These are phyloP conservation scores for Platyrinchus mystaceus DNA, from an alignment of 2,797 vertebrate species.

Conservation along the genomic window DNA sequence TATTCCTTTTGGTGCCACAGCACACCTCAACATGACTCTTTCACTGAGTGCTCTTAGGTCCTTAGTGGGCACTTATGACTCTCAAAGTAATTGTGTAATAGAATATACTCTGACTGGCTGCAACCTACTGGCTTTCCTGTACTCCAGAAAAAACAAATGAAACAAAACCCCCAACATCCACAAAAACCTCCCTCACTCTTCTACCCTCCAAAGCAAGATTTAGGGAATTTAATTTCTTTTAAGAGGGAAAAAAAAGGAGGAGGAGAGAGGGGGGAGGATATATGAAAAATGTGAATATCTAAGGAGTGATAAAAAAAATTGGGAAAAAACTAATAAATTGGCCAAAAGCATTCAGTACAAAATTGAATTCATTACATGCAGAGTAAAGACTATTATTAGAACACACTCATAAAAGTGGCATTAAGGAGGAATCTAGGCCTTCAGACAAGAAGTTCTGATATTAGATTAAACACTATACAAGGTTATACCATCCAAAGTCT, in stretches of 20 bases:
- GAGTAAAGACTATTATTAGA: not conserved
- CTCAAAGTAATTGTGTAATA: not conserved
- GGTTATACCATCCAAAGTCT: not conserved
- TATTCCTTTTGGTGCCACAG: not conserved
- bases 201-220: not conserved
- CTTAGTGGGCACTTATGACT: not conserved
- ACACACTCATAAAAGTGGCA: not conserved
- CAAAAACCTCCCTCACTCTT: not conserved
- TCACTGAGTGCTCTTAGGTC: not conserved
- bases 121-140: not conserved
- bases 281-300: not conserved
- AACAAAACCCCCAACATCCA: not conserved
- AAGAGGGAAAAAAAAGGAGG: accelerated
- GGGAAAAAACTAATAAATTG: not conserved
- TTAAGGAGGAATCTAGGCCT: not conserved
- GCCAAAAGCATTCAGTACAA: not conserved
- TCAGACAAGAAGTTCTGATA: not conserved
- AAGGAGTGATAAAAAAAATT: not conserved
- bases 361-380: not conserved
- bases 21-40: not conserved
- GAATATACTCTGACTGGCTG: not conserved
- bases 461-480: not conserved
- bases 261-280: accelerated
- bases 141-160: not conserved
- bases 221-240: not conserved